Conservation (phyloP, 2,888 invertebrate genomes). For the Xestia xanthographa region DNA sequence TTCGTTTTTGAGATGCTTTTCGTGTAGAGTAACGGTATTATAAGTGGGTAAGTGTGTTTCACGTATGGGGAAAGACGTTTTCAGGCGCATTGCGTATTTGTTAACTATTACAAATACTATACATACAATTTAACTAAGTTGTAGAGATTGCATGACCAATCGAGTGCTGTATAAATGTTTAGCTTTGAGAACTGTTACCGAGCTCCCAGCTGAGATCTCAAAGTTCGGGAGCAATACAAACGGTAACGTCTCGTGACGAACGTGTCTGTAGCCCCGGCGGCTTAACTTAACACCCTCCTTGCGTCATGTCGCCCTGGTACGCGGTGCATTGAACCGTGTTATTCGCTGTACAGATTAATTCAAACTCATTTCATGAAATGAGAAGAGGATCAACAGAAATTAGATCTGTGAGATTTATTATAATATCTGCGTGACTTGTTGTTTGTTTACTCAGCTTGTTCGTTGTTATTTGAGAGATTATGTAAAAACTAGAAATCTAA, state of each 20-base stretch:
- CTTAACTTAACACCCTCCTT: slow-evolving; percentile 64
- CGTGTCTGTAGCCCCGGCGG: slow-evolving; percentile 48
- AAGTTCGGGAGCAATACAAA: slow-evolving; percentile 40
- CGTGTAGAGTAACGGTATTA: slow-evolving; percentile 35
- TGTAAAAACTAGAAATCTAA: slow-evolving; percentile 21
- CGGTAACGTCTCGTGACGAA: slow-evolving; percentile 44
- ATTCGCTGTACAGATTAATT: slow-evolving; percentile 63
- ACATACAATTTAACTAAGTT: background rate
- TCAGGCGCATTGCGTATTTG: background rate
- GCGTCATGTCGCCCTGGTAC: slow-evolving; percentile 65
- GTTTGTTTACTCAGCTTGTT: slow-evolving; percentile 27
- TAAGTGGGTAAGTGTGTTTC: slow-evolving; percentile 24
- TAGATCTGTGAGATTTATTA: slow-evolving; percentile 36
- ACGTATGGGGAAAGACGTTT: slow-evolving; percentile 1
- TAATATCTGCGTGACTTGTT: slow-evolving; percentile 21
- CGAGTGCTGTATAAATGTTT: slow-evolving; percentile 8
- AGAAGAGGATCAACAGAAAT: slow-evolving; percentile 48
- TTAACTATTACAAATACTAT: background rate
- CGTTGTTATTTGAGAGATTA: slow-evolving; percentile 6
- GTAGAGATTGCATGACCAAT: slow-evolving; percentile 6
- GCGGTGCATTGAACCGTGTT: slow-evolving; percentile 65
- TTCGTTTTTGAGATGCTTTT: slow-evolving; percentile 38
- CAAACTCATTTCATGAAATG: slow-evolving; percentile 57
- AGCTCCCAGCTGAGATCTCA: slow-evolving; percentile 36
- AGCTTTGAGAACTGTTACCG: slow-evolving; percentile 15